These are phyloP conservation scores for Sylvia atricapilla DNA, from an alignment of 2,113 vertebrate species.

Conservation along the genomic window DNA sequence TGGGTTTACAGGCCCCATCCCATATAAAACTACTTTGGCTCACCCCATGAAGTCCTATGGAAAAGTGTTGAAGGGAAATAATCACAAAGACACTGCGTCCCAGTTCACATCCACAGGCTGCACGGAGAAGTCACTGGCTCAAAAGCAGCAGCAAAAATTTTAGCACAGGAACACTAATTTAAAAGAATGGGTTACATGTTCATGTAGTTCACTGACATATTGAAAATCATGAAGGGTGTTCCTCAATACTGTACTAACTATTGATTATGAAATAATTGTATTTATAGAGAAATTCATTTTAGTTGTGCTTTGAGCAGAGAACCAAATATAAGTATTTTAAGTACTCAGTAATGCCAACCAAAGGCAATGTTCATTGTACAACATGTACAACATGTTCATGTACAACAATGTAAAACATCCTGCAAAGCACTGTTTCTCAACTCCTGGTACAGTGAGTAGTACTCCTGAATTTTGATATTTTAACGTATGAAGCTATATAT, in stretches of 20 bases:
- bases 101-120: background rate
- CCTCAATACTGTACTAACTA: background rate
- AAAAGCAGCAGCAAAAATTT: constrained; percentile 17
- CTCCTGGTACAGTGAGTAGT: constrained; percentile 3
- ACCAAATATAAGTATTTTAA: background rate
- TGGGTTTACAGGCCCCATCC: background rate
- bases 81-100: background rate
- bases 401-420: background rate
- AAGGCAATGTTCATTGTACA: background rate
- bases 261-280: background rate
- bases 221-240: background rate
- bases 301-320: background rate
- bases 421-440: background rate
- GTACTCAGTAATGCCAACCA: background rate
- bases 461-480: background rate
- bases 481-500: background rate
- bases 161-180: background rate
- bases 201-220: background rate
- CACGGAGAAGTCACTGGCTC: background rate
- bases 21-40: background rate
- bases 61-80: background rate
- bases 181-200: background rate
- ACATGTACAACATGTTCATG: too few species aligned
- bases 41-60: background rate
- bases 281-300: background rate